Conservation (phyloP, 1,140 invertebrate genomes). For the Drosophila lacteicornis region DNA sequence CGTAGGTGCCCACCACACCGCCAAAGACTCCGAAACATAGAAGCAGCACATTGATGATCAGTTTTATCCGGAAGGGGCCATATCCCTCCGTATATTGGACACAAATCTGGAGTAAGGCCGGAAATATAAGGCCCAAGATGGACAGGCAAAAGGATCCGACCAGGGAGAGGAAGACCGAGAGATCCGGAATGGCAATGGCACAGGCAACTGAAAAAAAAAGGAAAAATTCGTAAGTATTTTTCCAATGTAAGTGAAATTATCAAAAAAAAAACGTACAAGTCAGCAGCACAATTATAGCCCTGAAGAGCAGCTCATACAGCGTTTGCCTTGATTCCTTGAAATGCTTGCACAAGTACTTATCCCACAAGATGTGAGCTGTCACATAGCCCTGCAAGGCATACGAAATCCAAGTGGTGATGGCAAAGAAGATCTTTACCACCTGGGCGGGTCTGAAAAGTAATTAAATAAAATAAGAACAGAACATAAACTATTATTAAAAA, state of each 20-base stretch:
- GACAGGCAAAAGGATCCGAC: conserved; percentile 95
- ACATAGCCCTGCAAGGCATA: conserved; percentile 98
- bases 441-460: conserved; percentile 89
- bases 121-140: conserved; percentile 96
- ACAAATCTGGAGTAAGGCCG: conserved; percentile 90
- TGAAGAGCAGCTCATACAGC: conserved; percentile 88
- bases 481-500: background rate
- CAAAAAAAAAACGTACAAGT: conserved; percentile 88
- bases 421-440: conserved; percentile 93
- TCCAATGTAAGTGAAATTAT: background rate
- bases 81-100: conserved; percentile 71
- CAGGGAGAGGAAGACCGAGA: conserved; percentile 96
- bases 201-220: conserved; percentile 87
- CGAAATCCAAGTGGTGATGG: conserved; percentile 94
- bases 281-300: conserved; percentile 87
- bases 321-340: conserved; percentile 85
- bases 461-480: background rate
- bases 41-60: conserved; percentile 87
- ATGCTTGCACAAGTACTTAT: conserved; percentile 88
- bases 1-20: conserved; percentile 89
- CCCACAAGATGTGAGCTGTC: conserved; percentile 95
- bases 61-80: conserved; percentile 85
- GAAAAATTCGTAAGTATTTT: background rate
- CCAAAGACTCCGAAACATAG: conserved; percentile 89
- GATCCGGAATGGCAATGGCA: conserved; percentile 93